Evolutionary conservation across 2,888 invertebrate genomes (phyloP).

Genomic region (Leptinotarsa rubiginosa): DNA sequence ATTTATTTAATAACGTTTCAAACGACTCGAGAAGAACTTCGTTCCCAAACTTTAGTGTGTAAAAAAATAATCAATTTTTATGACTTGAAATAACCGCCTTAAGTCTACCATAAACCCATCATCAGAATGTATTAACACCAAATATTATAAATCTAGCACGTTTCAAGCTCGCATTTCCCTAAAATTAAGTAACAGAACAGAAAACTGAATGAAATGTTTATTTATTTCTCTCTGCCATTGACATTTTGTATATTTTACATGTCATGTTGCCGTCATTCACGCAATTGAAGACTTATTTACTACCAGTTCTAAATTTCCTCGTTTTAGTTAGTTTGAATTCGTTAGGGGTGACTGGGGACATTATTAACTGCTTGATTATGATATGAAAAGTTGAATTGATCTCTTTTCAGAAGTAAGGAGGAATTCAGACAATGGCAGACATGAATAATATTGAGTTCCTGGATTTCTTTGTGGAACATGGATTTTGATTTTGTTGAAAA

Average conservation of each 20-base stretch:
- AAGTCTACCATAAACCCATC: slow-evolving; percentile 37
- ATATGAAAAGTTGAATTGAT: no score
- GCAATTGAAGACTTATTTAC: slow-evolving; percentile 43
- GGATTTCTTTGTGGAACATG: no score
- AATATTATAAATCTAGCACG: slow-evolving; percentile 35
- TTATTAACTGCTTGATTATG: no score
- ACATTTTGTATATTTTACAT: slow-evolving; percentile 48
- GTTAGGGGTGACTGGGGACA: slow-evolving; percentile 29
- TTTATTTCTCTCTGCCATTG: slow-evolving; percentile 43
- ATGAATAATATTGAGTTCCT: no score
- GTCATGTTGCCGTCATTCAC: slow-evolving; percentile 46
- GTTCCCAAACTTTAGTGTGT: slow-evolving; percentile 17
- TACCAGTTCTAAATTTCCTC: slow-evolving; percentile 27
- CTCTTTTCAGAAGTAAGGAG: no score
- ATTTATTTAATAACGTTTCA: slow-evolving; percentile 4
- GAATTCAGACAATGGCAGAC: no score
- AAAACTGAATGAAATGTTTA: slow-evolving; percentile 41
- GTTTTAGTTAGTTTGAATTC: slow-evolving; percentile 13
- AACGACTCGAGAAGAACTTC: not conserved
- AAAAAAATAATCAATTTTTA: slow-evolving; percentile 32
- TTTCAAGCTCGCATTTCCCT: slow-evolving; percentile 36
- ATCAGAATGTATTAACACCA: slow-evolving; percentile 35
- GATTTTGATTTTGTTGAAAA: no score
- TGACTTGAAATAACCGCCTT: slow-evolving; percentile 32
- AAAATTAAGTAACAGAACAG: slow-evolving; percentile 40